A percentile compares a stretch with the other conserved stretches of the same genome.
phyloP scores from a whole-genome alignment of 2,888 invertebrate genomes.

The Morpho helenor region DNA sequence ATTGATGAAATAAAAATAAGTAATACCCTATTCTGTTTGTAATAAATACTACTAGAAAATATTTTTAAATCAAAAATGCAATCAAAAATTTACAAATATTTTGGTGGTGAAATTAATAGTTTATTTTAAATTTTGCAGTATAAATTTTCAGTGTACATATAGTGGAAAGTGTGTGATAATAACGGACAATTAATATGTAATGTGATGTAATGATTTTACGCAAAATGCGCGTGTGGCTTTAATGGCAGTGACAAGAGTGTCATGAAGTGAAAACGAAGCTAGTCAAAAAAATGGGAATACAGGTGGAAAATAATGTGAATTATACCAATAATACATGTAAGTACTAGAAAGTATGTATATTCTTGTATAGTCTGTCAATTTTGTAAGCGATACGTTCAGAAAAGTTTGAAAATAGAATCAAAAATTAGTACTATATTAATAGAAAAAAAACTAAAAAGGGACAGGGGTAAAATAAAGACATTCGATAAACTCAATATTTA shows the following conservation, averaged over 20 bases:
- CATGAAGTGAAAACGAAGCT: constrained; percentile 30
- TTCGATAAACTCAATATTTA: too few species aligned
- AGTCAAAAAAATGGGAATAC: constrained; percentile 61
- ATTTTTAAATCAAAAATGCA: too few species aligned
- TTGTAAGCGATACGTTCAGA: too few species aligned
- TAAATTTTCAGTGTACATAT: not conserved
- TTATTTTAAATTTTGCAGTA: too few species aligned
- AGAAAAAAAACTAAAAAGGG: not conserved
- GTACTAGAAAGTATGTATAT: constrained; percentile 31
- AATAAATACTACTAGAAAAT: too few species aligned
- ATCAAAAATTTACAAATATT: too few species aligned
- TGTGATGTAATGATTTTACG: constrained; percentile 13
- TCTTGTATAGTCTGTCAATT: too few species aligned
- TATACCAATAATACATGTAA: constrained; percentile 68
- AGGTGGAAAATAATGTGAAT: constrained; percentile 67
- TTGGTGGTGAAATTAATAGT: too few species aligned
- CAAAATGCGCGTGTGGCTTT: constrained; percentile 14
- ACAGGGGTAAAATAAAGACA: too few species aligned
- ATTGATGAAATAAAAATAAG: not conserved
- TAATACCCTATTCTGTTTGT: too few species aligned
- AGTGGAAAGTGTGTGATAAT: constrained; percentile 10
- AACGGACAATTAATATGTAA: constrained; percentile 6
- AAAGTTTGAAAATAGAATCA: too few species aligned
- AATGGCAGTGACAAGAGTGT: constrained; percentile 22
- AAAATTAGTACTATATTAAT: not conserved